A percentile compares a stretch with the other conserved stretches of the same genome.
Evolutionary conservation across 2,797 vertebrate genomes (phyloP).

Genomic region (Falco cherrug): DNA sequence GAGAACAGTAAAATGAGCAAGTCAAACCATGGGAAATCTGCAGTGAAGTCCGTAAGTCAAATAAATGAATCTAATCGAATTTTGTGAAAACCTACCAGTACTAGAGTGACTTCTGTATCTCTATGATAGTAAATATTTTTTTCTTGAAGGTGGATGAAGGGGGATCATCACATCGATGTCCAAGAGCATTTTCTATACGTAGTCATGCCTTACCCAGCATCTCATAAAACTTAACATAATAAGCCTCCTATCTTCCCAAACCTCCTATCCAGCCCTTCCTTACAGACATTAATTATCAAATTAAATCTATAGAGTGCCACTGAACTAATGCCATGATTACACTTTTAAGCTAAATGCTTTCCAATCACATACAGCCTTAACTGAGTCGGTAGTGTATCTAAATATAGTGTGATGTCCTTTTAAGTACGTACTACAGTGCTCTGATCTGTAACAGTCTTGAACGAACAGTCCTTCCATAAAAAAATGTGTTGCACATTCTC

Average conservation of each 20-base stretch:
- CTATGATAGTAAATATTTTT: background rate
- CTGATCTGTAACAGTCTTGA: background rate
- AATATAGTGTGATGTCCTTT: background rate
- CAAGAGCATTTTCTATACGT: background rate
- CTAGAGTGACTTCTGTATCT: background rate
- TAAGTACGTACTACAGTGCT: background rate
- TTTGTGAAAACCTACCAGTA: background rate
- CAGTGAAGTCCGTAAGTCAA: background rate
- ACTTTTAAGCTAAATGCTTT: background rate
- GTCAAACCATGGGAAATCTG: background rate
- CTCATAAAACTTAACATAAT: background rate
- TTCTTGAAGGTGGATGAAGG: background rate
- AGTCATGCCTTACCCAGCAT: background rate
- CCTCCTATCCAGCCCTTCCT: background rate
- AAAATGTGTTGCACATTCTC: background rate
- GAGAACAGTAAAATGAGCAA: background rate
- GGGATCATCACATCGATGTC: background rate
- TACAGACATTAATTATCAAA: background rate
- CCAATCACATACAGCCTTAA: background rate
- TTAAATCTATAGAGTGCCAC: background rate
- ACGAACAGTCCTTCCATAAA: background rate
- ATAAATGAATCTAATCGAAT: background rate
- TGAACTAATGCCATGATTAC: background rate
- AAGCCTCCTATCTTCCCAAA: background rate
- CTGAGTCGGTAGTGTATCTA: background rate